Evolutionary conservation across 2,797 vertebrate genomes (phyloP).

Genomic region (Pogonophryne albipinna): DNA sequence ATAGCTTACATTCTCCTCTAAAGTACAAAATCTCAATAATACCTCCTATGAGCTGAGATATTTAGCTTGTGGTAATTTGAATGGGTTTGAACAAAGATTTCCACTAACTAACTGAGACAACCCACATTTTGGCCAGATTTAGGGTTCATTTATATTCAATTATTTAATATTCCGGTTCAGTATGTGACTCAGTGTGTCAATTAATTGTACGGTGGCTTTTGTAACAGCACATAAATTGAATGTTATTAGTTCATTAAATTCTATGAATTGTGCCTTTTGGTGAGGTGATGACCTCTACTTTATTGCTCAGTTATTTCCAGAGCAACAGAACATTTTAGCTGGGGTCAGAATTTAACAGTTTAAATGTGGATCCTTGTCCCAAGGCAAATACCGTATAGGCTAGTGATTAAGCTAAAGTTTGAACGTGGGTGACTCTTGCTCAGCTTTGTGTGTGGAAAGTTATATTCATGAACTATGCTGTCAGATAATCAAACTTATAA

Average conservation of each 20-base stretch:
- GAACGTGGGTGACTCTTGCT: conserved; percentile 11
- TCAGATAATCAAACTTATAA: conserved; percentile 25
- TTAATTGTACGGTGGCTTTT: conserved; percentile 9
- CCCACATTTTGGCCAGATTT: not conserved
- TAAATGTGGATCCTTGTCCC: conserved; percentile 30
- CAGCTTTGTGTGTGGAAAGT: not conserved
- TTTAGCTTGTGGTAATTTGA: not conserved
- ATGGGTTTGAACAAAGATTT: conserved; percentile 1
- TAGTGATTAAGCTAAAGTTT: conserved; percentile 1
- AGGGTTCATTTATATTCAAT: not conserved
- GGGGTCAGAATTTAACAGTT: conserved; percentile 35
- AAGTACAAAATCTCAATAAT: not conserved
- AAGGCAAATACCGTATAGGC: conserved; percentile 6
- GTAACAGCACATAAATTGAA: conserved; percentile 23
- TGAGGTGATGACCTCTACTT: conserved; percentile 42
- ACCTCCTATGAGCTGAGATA: not conserved
- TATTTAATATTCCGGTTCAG: not conserved
- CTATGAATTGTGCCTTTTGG: conserved; percentile 29
- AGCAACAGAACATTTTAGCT: conserved; percentile 28
- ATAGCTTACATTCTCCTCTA: not conserved
- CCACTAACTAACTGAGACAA: not conserved
- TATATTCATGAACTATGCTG: conserved; percentile 1
- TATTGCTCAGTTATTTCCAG: conserved; percentile 47
- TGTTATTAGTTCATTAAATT: conserved; percentile 42
- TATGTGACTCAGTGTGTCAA: not conserved